Base-by-base conservation (phyloP, 2,888 invertebrate species). In the Meliscaeva auricollis region DNA sequence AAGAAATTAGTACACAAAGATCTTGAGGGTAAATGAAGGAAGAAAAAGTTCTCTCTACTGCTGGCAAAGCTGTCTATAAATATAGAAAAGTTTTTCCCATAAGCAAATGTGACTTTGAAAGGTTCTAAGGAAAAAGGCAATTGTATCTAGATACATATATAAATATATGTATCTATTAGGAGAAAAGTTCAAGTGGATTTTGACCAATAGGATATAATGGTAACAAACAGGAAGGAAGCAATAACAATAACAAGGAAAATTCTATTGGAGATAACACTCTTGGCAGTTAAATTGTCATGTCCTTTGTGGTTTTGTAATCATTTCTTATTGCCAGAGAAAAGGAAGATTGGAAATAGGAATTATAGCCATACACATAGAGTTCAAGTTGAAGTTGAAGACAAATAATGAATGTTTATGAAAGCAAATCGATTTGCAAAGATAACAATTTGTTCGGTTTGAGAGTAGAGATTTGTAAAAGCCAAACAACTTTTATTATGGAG, bases 1-100 rank as follows among this genome's bases (percentile, higher is more conserved):
- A 69, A 58, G 78, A 74, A 83, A 83, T 83, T 69, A 78, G 69
- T 58, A 30, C 44, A 60, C 44, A 68, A 64, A 13, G 56, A 20
- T 38, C 20, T 48, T 32, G n/a, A 44, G 46, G 30, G 20, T n/a
- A 6, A 20, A 22, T 3, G 11, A 20, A 13, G 20, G 7, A 13
- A 13, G 4, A 22, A 48, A 30, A 26, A 26, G 13, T 35, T 35
- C 7, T 38, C 9, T 48, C 13, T 32, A 13, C 35, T 41, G 15
- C 8, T 8, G 3, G 15, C n/a, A n/a, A n/a, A 26, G 15, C 1
- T 15, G 15, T 35, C 48, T 35, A 15, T 46, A n/a, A 44, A 17
- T 46, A 22, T 11, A 41, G 5, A 46, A 13, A 72, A 56, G 38
- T 72, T 72, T 72, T 70, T 15, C 8, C 8, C n/a, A 32, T 35